Conservation (phyloP, 2,113 vertebrate species). For the Nerophis lumbriciformis region DNA sequence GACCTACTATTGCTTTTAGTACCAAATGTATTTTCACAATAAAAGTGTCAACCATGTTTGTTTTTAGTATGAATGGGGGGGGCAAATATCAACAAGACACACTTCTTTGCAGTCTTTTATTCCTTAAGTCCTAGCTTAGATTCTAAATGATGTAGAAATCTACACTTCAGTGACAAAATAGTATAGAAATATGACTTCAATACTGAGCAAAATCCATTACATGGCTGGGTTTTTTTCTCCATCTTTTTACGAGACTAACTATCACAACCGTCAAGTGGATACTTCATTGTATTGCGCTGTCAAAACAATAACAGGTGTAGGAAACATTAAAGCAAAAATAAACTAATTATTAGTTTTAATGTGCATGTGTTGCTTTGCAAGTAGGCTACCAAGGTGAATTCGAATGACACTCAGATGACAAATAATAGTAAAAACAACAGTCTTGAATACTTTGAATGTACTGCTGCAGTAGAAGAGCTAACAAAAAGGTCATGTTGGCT, state of each 20-base stretch:
- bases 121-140: slow-evolving; percentile 34
- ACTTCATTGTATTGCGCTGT: slow-evolving; percentile 9
- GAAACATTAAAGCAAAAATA: slow-evolving; percentile 1
- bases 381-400: slow-evolving; percentile 24
- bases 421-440: not conserved
- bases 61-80: not conserved
- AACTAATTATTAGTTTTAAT: slow-evolving; percentile 26
- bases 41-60: slow-evolving; percentile 48
- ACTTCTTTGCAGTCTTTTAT: slow-evolving; percentile 41
- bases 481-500: not conserved
- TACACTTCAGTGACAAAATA: slow-evolving; percentile 60
- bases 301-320: not conserved
- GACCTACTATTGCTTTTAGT: slow-evolving; percentile 55
- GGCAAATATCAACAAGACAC: slow-evolving; percentile 10
- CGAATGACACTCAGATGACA: not conserved
- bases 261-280: slow-evolving; percentile 19
- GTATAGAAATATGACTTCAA: slow-evolving; percentile 62
- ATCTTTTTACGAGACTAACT: slow-evolving; percentile 39
- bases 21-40: slow-evolving; percentile 70
- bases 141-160: slow-evolving; percentile 57
- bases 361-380: slow-evolving; percentile 16
- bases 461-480: slow-evolving; percentile 46
- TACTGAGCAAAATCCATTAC: slow-evolving; percentile 45
- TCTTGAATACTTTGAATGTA: slow-evolving; percentile 33
- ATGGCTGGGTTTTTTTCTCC: slow-evolving; percentile 27